These are phyloP conservation scores for Eurystomus gularis DNA, from an alignment of 2,113 vertebrate genomes.

Conservation along the genomic window DNA sequence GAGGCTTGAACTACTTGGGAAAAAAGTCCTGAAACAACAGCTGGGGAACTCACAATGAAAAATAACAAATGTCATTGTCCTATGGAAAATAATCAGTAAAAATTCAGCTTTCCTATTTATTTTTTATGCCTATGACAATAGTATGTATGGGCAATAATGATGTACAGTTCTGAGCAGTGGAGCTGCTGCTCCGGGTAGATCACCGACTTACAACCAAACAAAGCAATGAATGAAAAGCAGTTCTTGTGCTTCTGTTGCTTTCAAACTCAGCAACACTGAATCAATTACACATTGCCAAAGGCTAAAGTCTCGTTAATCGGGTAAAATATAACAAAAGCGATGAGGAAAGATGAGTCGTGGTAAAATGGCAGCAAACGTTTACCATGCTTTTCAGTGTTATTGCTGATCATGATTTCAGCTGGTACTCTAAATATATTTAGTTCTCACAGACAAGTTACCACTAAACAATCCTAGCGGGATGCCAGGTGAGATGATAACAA, in stretches of 20 bases:
- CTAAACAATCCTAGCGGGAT: neutral
- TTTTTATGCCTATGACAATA: neutral
- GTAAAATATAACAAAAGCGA: neutral
- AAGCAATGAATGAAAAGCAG: neutral
- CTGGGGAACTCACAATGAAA: neutral
- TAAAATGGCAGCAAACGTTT: neutral
- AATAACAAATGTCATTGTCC: fast-evolving
- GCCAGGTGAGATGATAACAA: neutral
- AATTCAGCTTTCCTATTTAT: neutral
- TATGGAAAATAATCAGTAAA: neutral
- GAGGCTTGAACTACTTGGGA: neutral
- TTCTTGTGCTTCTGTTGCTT: neutral
- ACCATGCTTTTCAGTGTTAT: fast-evolving
- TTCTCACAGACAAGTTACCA: neutral
- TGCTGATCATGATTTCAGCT: neutral
- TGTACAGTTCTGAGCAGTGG: neutral
- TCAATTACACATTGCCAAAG: neutral
- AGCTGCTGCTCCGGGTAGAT: neutral
- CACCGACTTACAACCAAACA: neutral
- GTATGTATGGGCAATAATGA: neutral
- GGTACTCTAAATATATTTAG: neutral
- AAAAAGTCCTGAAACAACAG: neutral
- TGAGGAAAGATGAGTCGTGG: neutral
- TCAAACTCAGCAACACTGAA: neutral
- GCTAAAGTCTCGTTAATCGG: neutral